A percentile compares a stretch with the other conserved stretches of the same genome.
Conservation (phyloP, 2,113 vertebrate genomes). For the Osmerus eperlanus region DNA sequence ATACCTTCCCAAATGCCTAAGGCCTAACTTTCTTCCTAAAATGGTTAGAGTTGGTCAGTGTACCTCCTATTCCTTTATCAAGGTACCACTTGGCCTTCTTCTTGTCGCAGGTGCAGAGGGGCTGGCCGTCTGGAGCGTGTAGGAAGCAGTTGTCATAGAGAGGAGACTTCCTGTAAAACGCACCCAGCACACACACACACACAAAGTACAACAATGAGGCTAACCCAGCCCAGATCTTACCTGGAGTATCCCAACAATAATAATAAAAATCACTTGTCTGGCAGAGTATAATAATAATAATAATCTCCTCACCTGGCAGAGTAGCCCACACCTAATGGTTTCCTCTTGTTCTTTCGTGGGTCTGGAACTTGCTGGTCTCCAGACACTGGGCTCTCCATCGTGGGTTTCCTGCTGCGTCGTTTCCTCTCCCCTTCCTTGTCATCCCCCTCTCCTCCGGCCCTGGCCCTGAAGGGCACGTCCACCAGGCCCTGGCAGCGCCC, state of each 20-base stretch:
- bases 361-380: slow-evolving; percentile 82
- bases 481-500: slow-evolving; percentile 81
- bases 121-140: slow-evolving; percentile 92
- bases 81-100: slow-evolving; percentile 99
- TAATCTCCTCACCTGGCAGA: slow-evolving; percentile 79
- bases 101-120: slow-evolving; percentile 95
- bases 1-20: no score
- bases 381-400: slow-evolving; percentile 58
- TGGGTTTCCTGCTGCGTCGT: slow-evolving; percentile 59
- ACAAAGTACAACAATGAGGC: background rate
- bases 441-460: slow-evolving; percentile 58
- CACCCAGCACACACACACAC: background rate
- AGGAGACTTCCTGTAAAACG: slow-evolving; percentile 84
- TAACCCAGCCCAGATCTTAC: background rate
- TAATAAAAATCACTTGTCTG: background rate
- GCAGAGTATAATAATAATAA: background rate
- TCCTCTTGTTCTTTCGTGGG: slow-evolving; percentile 83
- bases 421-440: slow-evolving; percentile 68
- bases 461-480: slow-evolving; percentile 85
- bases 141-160: slow-evolving; percentile 98
- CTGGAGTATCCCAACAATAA: background rate
- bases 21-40: no score
- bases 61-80: slow-evolving; percentile 96
- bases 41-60: background rate
- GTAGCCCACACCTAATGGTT: slow-evolving; percentile 88